A percentile compares a stretch with the other conserved stretches of the same genome.
Evolutionary conservation across 1,140 invertebrate species (phyloP).

Genomic region (Sycobia sp.): DNA sequence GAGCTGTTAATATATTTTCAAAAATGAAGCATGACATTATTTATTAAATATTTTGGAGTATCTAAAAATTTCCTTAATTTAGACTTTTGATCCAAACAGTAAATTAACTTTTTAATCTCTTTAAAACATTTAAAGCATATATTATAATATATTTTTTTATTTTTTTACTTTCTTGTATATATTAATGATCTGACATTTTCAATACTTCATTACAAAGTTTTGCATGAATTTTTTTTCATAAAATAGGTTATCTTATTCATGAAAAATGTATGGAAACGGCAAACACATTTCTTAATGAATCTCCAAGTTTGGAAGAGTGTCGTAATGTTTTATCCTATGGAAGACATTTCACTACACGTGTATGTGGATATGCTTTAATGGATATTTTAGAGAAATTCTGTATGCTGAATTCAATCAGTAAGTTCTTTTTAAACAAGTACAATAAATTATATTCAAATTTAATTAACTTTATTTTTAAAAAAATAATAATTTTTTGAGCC

Average conservation of each 20-base stretch:
- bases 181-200: too few species aligned
- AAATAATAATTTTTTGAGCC: background rate
- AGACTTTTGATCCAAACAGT: too few species aligned
- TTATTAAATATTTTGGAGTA: too few species aligned
- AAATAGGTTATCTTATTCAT: slow-evolving; percentile 18
- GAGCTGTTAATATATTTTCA: too few species aligned
- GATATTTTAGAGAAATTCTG: slow-evolving; percentile 30
- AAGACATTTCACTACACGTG: slow-evolving; percentile 15
- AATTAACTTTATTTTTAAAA: too few species aligned
- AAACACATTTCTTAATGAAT: slow-evolving; percentile 23
- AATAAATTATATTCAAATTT: slow-evolving; percentile 4
- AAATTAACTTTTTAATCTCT: too few species aligned
- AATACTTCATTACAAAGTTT: too few species aligned
- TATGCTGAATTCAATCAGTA: slow-evolving; percentile 19
- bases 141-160: background rate
- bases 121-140: background rate
- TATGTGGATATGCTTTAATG: slow-evolving; percentile 12
- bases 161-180: background rate
- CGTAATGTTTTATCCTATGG: slow-evolving; percentile 12
- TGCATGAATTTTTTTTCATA: too few species aligned
- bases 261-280: slow-evolving; percentile 26
- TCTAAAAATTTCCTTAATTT: too few species aligned
- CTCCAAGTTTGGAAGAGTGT: slow-evolving; percentile 22
- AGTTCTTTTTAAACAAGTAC: background rate
- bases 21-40: too few species aligned